Evolutionary conservation across 1,140 invertebrate genomes (phyloP), one percentile per base, ranked within the genome.

Genomic region (Drosophila murphyi): DNA sequence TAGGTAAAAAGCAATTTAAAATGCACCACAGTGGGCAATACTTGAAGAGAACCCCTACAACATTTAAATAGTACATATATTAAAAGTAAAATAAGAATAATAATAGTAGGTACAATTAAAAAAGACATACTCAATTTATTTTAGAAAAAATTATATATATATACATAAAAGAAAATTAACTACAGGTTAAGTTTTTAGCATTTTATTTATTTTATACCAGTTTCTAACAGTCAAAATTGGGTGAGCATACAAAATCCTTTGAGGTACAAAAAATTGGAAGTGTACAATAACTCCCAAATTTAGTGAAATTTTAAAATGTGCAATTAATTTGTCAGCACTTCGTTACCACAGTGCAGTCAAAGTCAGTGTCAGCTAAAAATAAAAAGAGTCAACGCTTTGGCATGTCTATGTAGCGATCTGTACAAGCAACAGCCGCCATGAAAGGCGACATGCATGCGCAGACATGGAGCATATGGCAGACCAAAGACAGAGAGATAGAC

Each of bases 341-440:
- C n/a, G 6, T 10, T 1, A 37, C 64, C 82, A 87, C 51, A 55
- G 83, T 87, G 76, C 83, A 59, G 56, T 12, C 83, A 76, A 88
- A 87, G 79, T 76, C 76, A 79, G 56, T 67, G 83, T 72, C 83
- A 88, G 83, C 80, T 89, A 85, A 88, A 88, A 88, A 88, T 89
- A 80, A 88, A 87, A 88, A 89, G 80, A 88, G 85, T 88, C 85
- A 83, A 89, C 76, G 83, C 80, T 89, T 80, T 60, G 80, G 80
- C 85, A 83, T 88, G 85, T 81, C 85, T 88, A 89, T 75, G 77
- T 68, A 72, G 55, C 73, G 80, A 89, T 83, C 79, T 73, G 69
- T 73, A 68, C 51, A 54, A 75, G 63, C 47, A 4, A 56, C 65
- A 69, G 68, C 67, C 63, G 68, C 68, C 80, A 78, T 62, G 72